These are phyloP conservation scores for Drosophila picticornis DNA, from an alignment of 2,888 invertebrate species.

Conservation along the genomic window DNA sequence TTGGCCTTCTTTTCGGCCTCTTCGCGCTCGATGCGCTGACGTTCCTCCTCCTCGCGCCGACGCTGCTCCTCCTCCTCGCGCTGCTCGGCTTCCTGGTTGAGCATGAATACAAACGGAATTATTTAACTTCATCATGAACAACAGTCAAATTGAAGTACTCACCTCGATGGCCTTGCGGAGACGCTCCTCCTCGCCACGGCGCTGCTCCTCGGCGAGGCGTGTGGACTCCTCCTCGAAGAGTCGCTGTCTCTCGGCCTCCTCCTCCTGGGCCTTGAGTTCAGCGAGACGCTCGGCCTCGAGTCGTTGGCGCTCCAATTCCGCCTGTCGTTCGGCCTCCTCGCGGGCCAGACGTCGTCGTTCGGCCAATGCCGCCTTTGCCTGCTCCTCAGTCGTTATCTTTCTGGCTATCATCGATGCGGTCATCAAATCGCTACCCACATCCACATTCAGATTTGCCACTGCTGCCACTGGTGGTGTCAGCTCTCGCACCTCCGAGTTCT, in stretches of 20 bases:
- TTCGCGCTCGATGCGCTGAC: constrained; percentile 89
- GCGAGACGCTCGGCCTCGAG: constrained; percentile 90
- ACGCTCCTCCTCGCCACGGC: constrained; percentile 93
- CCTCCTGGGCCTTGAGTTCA: constrained; percentile 89
- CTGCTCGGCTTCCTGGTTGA: constrained; percentile 88
- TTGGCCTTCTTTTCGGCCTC: constrained; percentile 92
- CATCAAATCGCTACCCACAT: constrained; percentile 78
- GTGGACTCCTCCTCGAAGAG: constrained; percentile 92
- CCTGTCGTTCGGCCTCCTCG: constrained; percentile 96
- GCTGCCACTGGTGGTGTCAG: constrained; percentile 62
- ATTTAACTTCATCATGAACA: neutral
- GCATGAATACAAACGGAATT: too few species aligned
- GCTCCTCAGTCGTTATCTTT: constrained; percentile 94
- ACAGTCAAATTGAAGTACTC: constrained; percentile 28
- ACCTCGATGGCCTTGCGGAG: constrained; percentile 93
- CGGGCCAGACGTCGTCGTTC: constrained; percentile 94
- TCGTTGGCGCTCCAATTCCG: constrained; percentile 92
- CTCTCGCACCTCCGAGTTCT: constrained; percentile 81
- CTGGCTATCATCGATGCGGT: constrained; percentile 89
- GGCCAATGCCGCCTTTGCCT: constrained; percentile 97
- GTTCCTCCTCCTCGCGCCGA: constrained; percentile 88
- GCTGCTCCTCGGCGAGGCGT: constrained; percentile 91
- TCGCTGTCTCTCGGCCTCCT: constrained; percentile 94
- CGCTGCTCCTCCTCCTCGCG: constrained; percentile 92
- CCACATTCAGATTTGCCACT: constrained; percentile 32